Base-by-base conservation (phyloP, 2,888 invertebrate genomes). In the Acanthopleura granulata region DNA sequence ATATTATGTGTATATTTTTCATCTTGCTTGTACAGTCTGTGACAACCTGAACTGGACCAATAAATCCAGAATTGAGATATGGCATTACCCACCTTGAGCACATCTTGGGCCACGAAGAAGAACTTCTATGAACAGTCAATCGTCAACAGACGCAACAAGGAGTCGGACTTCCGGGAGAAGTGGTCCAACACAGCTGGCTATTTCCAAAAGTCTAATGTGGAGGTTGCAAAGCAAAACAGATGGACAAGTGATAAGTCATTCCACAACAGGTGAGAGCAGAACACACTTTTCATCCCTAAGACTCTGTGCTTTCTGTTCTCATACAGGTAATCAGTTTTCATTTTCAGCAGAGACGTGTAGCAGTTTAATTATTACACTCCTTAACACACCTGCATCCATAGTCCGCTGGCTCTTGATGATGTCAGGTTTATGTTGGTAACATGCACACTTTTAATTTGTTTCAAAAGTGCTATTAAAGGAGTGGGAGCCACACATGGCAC, bases 41-140 rank as follows among this genome's bases (percentile, higher is more conserved):
- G 40, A 9, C 9, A 40, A n/a, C n/a, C 9, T 40, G 9, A 40
- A 40, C 9, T 40, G 3, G 9, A 40, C 9, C 40, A 40, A 6
- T 40, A 40, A 3, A 40, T 40, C 3, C 9, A 40, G 62, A 72
- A 57, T 9, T 6, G 9, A 40, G 40, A 40, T 6, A 89, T 89
- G 89, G 89, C 89, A n/a, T 76, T 89, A 57, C 89, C 89, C 27
- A 85, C 88, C 16, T 82, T 88, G 73, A 84, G 85, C 29, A 79
- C 85, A 16, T 82, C 84, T 57, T 89, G 88, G 86, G 86, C 88
- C 25, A 85, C 86, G 14, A 79, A 87, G 30, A 87, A 86, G 73
- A 88, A 89, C 80, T 75, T 86, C 11, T 89, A 89, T 81, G 89
- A 89, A 78, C 85, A 86, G 49, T 86, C 88, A 16, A 88, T 89